Conservation (phyloP, 2,888 invertebrate genomes). For the Lochmaea capreae region DNA sequence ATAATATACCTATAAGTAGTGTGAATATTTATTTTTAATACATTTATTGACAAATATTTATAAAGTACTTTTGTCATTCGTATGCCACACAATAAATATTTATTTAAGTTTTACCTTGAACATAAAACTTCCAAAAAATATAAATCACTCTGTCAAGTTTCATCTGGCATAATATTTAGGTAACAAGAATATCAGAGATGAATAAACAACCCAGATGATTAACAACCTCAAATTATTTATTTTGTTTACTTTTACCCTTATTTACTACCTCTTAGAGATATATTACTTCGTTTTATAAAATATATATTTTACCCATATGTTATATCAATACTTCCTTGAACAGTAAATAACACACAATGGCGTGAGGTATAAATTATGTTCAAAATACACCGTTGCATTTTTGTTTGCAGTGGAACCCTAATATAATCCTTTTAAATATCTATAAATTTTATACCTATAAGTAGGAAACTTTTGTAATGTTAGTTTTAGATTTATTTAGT, state of each 20-base stretch:
- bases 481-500: too few species aligned
- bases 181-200: constrained; percentile 11
- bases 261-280: not conserved
- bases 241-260: constrained; percentile 8
- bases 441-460: too few species aligned
- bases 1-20: not conserved
- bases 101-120: constrained; percentile 8
- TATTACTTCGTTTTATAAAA: not conserved
- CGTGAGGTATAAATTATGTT: too few species aligned
- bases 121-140: constrained; percentile 2
- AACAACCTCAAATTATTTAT: constrained; percentile 10
- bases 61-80: not conserved
- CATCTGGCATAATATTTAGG: constrained; percentile 10
- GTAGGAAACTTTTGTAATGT: too few species aligned
- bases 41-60: not conserved
- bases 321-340: not conserved
- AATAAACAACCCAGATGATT: constrained; percentile 15
- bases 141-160: constrained; percentile 11
- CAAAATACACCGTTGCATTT: too few species aligned
- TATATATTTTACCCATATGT: not conserved
- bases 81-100: not conserved
- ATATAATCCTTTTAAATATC: too few species aligned
- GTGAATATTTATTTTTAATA: not conserved
- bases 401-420: too few species aligned
- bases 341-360: not conserved